Base-by-base conservation (phyloP, 1,140 invertebrate species). In the Oryzaephilus surinamensis region DNA sequence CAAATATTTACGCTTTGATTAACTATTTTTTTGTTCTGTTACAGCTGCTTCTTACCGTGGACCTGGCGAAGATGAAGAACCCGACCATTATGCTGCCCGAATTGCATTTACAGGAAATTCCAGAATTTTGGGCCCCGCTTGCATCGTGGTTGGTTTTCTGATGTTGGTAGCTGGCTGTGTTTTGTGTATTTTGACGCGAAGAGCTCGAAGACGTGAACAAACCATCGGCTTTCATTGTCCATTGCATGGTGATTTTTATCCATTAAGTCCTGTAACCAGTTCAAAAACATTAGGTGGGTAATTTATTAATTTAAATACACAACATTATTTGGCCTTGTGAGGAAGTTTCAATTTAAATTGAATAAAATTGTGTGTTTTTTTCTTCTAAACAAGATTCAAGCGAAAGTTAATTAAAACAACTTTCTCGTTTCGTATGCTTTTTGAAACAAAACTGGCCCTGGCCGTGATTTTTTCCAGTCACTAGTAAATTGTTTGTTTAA, bases 221-320 rank as follows among this genome's bases (percentile, higher is more conserved):
- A 65, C 77, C 12, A 68, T 82, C 30, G 78, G 79, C 32, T 84
- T 81, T 61, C 79, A 81, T 60, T 84, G 80, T 61, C 79, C 80
- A 10, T 67, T 84, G 13, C 80, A 84, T 49, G 80, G 80, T 0
- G 79, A 82, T 59, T 84, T 84, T 60, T 84, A 80, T 53, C 80
- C 80, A 2, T 52, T 78, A 10, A 79, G 76, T 59, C 76, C 77
- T 11, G 68, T 75, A 15, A 68, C 65, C 33, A 69, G 60, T 41
- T 57, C 59, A 35, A 59, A 49, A 54, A 60, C 55, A 31, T 41
- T 60, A 45, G 58, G 60, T 62, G 43, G 54, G 46, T 10, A 24
- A 24, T 7, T n/a, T n/a, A n/a, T n/a, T n/a, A n/a, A n/a, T n/a
- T n/a, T n/a, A n/a, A n/a, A n/a, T n/a, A n/a, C n/a, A n/a, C n/a